Evolutionary conservation across 1,140 invertebrate genomes (phyloP), one percentile per base, ranked within the genome.

Genomic region (Lasioglossum baleicum): DNA sequence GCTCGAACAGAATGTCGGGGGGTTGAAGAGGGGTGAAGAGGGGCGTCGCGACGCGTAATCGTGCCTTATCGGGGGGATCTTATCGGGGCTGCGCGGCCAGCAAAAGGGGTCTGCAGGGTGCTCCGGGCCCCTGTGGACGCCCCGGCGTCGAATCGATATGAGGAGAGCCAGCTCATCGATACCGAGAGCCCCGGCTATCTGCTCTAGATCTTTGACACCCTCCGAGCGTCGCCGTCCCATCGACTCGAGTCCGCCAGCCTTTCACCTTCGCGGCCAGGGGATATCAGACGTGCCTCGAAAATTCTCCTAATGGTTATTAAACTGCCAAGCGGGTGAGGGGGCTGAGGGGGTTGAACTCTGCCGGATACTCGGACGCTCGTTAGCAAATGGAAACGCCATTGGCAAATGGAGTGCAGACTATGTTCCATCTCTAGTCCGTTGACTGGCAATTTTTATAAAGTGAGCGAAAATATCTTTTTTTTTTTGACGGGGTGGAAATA

Each of bases 21-120:
- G 35, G 35, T 35, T 35, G 15, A 2, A 76, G 67, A 22, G 69
- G 90, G 89, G 84, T 60, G 31, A 48, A 48, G 44, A 11, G 44
- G 44, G 44, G 79, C 82, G 73, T 73, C 48, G 81, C 75, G 77
- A 86, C 85, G 86, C 86, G 91, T 89, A 92, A 93, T 91, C 92
- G 90, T 93, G 91, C 81, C 83, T 89, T 93, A 93, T 93, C 91
- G 73, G 83, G 48, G 11, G 88, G 90, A 93, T 93, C 84, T 86
- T 85, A 86, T 86, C 84, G 70, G 78, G 2, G 66, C 67, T 75
- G 76, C 60, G 84, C 84, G 84, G 80, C 72, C 74, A 83, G 83
- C 68, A 77, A 90, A 81, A 86, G 86, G 88, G 87, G 88, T 87
- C 84, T 81, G 64, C 77, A 83, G 72, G 78, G 81, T 71, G 80